These are phyloP conservation scores for Thamnaconus septentrionalis DNA, from an alignment of 2,113 vertebrate genomes.

Conservation along the genomic window DNA sequence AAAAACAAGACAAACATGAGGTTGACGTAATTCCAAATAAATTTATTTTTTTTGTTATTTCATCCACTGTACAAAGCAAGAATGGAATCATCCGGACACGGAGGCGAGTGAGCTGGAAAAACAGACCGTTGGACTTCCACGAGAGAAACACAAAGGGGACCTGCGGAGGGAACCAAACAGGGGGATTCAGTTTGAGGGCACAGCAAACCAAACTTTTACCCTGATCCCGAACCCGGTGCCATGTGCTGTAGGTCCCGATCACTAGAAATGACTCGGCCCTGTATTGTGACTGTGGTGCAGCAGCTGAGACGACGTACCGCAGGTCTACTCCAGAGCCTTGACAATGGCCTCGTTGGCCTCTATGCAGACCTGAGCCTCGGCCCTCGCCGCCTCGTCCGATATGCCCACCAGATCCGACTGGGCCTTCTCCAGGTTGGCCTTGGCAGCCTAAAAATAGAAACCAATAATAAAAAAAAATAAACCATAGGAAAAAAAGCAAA, in stretches of 20 bases:
- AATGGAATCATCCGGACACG: slow-evolving; percentile 59
- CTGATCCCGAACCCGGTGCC: too few species aligned
- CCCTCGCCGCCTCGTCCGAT: slow-evolving; percentile 79
- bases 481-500: too few species aligned
- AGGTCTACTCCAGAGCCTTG: slow-evolving; percentile 88
- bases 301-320: slow-evolving; percentile 44
- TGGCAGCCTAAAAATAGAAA: slow-evolving; percentile 79
- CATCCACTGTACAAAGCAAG: slow-evolving; percentile 82
- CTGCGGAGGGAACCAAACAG: slow-evolving; percentile 27
- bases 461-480: neutral
- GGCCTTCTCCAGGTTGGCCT: slow-evolving; percentile 91
- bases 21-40: slow-evolving; percentile 72
- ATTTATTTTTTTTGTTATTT: slow-evolving; percentile 78
- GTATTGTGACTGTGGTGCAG: neutral
- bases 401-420: slow-evolving; percentile 77
- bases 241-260: neutral
- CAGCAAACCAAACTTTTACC: too few species aligned
- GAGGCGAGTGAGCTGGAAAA: slow-evolving; percentile 57
- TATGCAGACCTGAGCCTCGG: slow-evolving; percentile 87
- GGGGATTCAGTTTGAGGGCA: neutral
- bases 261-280: neutral
- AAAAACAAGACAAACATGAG: slow-evolving; percentile 6
- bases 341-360: slow-evolving; percentile 93
- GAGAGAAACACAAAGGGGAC: slow-evolving; percentile 51
- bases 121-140: slow-evolving; percentile 42